Percentiles rank a stretch among this genome's conserved stretches.
These are phyloP conservation scores for Pseudachorutes palmiensis DNA, from an alignment of 1,140 invertebrate genomes.

Conservation along the genomic window DNA sequence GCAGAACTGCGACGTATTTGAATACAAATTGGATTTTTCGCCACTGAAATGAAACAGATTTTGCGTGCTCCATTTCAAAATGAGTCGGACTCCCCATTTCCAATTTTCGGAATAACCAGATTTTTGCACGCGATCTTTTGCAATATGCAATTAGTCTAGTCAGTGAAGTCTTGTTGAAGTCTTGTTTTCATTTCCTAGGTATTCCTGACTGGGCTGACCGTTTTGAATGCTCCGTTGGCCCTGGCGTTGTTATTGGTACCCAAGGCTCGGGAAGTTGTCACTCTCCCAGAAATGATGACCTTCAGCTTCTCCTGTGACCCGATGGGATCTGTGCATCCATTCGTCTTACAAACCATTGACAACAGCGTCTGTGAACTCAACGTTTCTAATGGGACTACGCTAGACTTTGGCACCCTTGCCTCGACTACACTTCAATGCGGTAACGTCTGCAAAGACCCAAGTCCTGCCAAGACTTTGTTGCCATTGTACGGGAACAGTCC, in stretches of 20 bases:
- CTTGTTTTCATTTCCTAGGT: constrained; percentile 47
- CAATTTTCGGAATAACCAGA: too few species aligned
- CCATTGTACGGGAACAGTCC: neutral
- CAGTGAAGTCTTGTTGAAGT: too few species aligned
- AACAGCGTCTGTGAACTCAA: neutral
- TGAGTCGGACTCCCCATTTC: too few species aligned
- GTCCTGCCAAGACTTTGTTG: neutral
- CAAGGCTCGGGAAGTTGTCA: constrained; percentile 57
- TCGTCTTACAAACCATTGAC: constrained; percentile 17
- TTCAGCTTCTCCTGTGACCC: constrained; percentile 49
- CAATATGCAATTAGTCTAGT: too few species aligned
- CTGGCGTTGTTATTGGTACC: constrained; percentile 60
- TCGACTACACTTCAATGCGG: neutral
- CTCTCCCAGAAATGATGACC: constrained; percentile 53
- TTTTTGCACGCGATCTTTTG: too few species aligned
- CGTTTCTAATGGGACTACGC: neutral
- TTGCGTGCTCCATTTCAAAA: too few species aligned
- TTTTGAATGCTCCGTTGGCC: constrained; percentile 56
- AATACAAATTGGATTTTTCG: too few species aligned
- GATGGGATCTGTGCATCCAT: constrained; percentile 9
- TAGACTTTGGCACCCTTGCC: neutral
- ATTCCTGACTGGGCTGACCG: constrained; percentile 58
- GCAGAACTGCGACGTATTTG: too few species aligned
- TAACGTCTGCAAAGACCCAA: neutral
- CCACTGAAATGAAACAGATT: too few species aligned